Evolutionary conservation across 1,140 invertebrate genomes (phyloP).

Genomic region (Drosophila prosaltans): DNA sequence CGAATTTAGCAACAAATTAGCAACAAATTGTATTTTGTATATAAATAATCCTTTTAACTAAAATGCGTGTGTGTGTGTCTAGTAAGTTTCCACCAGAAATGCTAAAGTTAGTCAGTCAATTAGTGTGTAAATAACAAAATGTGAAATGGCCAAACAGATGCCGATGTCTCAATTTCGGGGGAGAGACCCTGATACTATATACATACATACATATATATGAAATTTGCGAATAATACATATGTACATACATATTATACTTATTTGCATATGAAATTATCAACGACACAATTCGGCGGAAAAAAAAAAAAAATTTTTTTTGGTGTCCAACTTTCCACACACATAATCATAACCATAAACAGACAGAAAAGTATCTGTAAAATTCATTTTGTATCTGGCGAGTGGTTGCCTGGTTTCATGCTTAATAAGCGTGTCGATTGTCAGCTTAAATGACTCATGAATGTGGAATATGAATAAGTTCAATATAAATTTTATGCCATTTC

Average conservation of each 20-base stretch:
- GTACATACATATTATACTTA: conserved; percentile 13
- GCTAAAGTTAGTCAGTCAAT: conserved; percentile 39
- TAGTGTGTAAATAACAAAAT: conserved; percentile 52
- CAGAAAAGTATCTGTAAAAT: conserved; percentile 34
- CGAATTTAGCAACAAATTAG: conserved; percentile 51
- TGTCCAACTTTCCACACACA: conserved; percentile 14
- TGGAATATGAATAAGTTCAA: conserved; percentile 3
- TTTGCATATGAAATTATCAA: conserved; percentile 58
- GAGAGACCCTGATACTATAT: background rate
- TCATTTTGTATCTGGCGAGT: conserved; percentile 29
- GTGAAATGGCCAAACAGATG: conserved; percentile 38
- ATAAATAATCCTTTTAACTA: conserved; percentile 18
- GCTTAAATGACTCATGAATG: conserved; percentile 52
- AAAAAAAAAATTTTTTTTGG: background rate
- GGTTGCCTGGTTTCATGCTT: conserved; percentile 33
- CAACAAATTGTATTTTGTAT: conserved; percentile 34
- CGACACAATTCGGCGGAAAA: conserved; percentile 39
- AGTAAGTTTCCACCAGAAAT: conserved; percentile 55
- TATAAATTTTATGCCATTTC: background rate
- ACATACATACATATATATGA: background rate
- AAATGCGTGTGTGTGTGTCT: conserved; percentile 29
- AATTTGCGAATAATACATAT: conserved; percentile 1
- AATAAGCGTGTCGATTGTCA: conserved; percentile 55
- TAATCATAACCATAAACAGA: conserved; percentile 31
- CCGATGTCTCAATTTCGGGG: conserved; percentile 21